A percentile compares a stretch with the other conserved stretches of the same genome.
Conservation (phyloP, 2,888 invertebrate species). For the Mycalesis mineus region DNA sequence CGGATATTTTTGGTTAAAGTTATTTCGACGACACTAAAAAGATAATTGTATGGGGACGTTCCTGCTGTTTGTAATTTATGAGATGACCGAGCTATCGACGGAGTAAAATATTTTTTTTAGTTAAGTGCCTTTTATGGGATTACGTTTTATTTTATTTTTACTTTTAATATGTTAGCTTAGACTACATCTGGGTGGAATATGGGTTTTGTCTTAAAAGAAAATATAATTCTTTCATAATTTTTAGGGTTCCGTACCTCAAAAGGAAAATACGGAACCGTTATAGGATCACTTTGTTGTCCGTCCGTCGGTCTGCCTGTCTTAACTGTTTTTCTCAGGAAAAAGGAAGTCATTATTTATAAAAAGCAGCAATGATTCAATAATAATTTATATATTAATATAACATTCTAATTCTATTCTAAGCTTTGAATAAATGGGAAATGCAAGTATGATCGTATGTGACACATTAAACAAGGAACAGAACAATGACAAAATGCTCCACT, state of each 20-base stretch:
- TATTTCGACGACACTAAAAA: slow-evolving; percentile 60
- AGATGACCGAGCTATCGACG: slow-evolving; percentile 35
- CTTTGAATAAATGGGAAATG: background rate
- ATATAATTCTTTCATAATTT: background rate
- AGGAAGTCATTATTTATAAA: too few species aligned
- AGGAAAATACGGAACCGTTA: too few species aligned
- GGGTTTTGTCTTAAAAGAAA: background rate
- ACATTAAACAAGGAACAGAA: slow-evolving; percentile 28
- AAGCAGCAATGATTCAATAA: too few species aligned
- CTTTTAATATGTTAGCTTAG: too few species aligned
- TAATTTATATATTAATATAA: too few species aligned
- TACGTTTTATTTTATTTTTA: background rate
- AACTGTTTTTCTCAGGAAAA: too few species aligned
- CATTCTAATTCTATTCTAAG: background rate
- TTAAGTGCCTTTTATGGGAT: background rate
- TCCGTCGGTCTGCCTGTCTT: too few species aligned
- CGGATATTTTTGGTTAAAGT: slow-evolving; percentile 64
- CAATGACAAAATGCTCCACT: slow-evolving; percentile 43
- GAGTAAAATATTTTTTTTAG: slow-evolving; percentile 21
- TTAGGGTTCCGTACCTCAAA: too few species aligned
- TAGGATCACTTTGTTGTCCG: too few species aligned
- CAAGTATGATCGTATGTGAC: slow-evolving; percentile 16
- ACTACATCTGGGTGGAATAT: too few species aligned
- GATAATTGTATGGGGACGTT: slow-evolving; percentile 50
- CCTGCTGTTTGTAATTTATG: slow-evolving; percentile 56